A percentile compares a stretch with the other conserved stretches of the same genome.
phyloP scores from a whole-genome alignment of 37 sponge, comb jelly and placozoan genomes.

The Ianthella basta region DNA sequence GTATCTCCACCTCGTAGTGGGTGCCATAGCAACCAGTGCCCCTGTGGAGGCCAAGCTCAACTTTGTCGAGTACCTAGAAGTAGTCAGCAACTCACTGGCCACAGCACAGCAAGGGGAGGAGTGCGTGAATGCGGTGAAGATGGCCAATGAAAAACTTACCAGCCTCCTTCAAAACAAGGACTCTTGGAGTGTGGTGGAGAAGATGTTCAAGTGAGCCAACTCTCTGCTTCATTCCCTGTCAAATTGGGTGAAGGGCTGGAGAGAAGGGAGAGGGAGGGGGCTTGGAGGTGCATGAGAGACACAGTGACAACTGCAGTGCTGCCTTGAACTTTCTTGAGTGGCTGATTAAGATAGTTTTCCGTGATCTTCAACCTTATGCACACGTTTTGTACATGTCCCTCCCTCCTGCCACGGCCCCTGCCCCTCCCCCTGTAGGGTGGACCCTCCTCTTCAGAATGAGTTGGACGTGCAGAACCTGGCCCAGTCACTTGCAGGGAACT shows the following conservation, averaged over 20 bases:
- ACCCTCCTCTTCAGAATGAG: slow-evolving; percentile 40
- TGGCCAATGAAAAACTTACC: slow-evolving; percentile 14
- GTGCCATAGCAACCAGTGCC: slow-evolving; percentile 86
- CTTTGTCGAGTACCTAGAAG: slow-evolving; percentile 81
- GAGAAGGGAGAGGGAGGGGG: no score
- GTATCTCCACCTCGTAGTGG: slow-evolving; percentile 74
- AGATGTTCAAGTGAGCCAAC: not conserved
- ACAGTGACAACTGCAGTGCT: not conserved
- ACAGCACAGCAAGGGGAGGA: slow-evolving; percentile 36
- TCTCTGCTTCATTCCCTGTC: no score
- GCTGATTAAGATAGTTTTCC: not conserved
- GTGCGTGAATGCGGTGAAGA: slow-evolving; percentile 26
- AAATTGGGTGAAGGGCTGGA: no score
- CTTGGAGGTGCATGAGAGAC: not conserved
- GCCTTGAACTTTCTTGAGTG: not conserved
- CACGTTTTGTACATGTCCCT: not conserved
- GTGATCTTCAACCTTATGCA: not conserved
- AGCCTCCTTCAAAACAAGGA: not conserved
- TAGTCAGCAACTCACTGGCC: slow-evolving; percentile 70
- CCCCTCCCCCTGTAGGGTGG: not conserved
- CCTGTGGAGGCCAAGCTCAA: slow-evolving; percentile 74
- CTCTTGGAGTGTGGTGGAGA: not conserved
- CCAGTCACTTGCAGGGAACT: slow-evolving; percentile 63
- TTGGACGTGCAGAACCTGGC: slow-evolving; percentile 54
- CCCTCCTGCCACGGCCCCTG: no score